Evolutionary conservation across 2,113 vertebrate genomes (phyloP), one percentile per base, ranked within the genome.

Genomic region (Lepus americanus): DNA sequence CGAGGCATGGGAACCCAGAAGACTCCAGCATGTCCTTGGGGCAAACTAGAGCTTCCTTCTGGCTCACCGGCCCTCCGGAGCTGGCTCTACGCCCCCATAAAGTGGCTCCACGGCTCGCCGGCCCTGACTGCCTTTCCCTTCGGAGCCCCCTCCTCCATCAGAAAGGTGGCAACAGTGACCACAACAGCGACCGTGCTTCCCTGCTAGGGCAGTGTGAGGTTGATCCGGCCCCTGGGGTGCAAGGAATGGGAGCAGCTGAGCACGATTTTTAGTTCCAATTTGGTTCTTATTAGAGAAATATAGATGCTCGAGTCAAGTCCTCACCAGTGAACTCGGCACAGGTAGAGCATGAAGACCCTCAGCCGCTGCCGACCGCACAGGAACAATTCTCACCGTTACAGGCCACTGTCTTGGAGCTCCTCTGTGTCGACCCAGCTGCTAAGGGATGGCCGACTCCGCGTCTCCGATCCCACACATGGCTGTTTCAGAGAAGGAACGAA

Each of bases 231-330:
- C 16, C 78, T 27, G 55, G 64, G 36, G 33, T 31, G 9, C 64
- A 86, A 69, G 88, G 76, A 66, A 74, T 25, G 20, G 55, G 44
- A 61, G 31, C 61, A 19, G 29, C 81, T 29, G n/a, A 31, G 59
- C 64, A 61, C n/a, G 72, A 63, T 76, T 93, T 85, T 85, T 90
- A 51, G 94, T 49, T 90, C 83, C 84, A 64, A 44, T 27, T 81
- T 17, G 20, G 63, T 94, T 89, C 20, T 39, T 72, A 59, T 31
- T 89, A n/a, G 27, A 77, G 77, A 92, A 78, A 92, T 49, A 84
- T 72, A 93, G 90, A 63, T 70, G 64, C 39, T 49, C 5, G 6
- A 53, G 63, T 81, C n/a, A 27, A 80, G 89, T 86, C 53, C 33
- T 95, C 59, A n/a, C 53, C 63, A 64, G 51, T 33, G 27, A 70